Base-by-base conservation (phyloP, 2,888 invertebrate genomes). In the Pyrrhosoma nymphula region DNA sequence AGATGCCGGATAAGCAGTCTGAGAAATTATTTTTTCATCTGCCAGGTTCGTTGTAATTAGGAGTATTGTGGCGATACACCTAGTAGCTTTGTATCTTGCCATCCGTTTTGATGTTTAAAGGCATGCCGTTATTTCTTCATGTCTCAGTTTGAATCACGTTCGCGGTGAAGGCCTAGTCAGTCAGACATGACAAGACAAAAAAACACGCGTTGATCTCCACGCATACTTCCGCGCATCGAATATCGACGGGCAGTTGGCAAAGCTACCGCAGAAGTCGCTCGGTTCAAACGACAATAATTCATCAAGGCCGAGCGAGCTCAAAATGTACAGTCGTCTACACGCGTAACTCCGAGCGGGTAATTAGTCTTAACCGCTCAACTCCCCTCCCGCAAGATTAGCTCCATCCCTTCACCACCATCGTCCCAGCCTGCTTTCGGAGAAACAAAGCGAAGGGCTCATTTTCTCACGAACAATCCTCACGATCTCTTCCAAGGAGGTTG, bases 331-430 rank as follows among this genome's bases (percentile, higher is more conserved):
- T 35, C 82, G 30, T 82, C 30, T 14, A 35, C n/a, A 69, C n/a
- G 69, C n/a, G n/a, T 14, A 35, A 82, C 35, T 3, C 82, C 35
- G 16, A 35, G 30, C 82, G 35, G 82, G 3, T 26, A 82, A 82
- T 82, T 82, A 82, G 82, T 82, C 82, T 60, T 4, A 35, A 35
- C 30, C 30, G 18, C 35, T 82, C 82, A 1, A 30, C 30, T 35
- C 82, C 82, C 26, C n/a, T 82, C 82, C 82, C 10, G 35, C 35
- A 82, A 82, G 82, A 82, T 82, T 82, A 82, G 30, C 69, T 69
- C 26, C 26, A 26, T 30, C 35, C 82, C 30, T 82, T 82, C 82
- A 82, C 30, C 82, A 35, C 82, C 12, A 35, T 82, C 35, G 1
- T 23, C 69, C 69, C 69, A 12, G 47, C 47, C 82, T 35, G 10